Conservation (phyloP, 1,140 invertebrate genomes). For the Aradophagus sp. region DNA sequence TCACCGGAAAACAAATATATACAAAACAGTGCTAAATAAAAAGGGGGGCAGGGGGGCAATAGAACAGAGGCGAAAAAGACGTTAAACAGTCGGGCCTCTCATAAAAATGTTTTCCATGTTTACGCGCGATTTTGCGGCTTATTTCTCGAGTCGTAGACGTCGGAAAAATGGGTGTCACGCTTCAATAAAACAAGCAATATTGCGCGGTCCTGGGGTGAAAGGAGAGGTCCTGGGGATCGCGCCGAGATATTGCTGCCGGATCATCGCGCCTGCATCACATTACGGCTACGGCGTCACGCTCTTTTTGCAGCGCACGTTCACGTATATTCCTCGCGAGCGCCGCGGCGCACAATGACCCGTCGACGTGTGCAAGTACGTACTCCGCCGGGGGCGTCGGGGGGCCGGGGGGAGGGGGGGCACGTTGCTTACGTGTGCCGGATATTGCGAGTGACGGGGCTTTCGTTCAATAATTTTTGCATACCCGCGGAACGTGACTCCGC, state of each 20-base stretch:
- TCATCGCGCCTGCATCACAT: constrained; percentile 62
- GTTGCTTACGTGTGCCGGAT: constrained; percentile 50
- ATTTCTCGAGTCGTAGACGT: constrained; percentile 44
- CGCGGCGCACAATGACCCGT: constrained; percentile 35
- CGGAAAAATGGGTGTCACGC: constrained; percentile 60
- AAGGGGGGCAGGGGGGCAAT: too few species aligned
- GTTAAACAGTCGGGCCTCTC: constrained; percentile 33
- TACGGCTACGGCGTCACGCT: constrained; percentile 71
- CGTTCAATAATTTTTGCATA: constrained; percentile 66
- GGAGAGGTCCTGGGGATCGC: constrained; percentile 47
- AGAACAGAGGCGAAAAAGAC: too few species aligned
- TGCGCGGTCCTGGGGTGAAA: constrained; percentile 46
- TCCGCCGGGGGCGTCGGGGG: constrained; percentile 33
- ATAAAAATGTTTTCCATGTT: constrained; percentile 51
- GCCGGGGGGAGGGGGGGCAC: too few species aligned
- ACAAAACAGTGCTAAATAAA: too few species aligned
- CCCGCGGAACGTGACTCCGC: constrained; percentile 32
- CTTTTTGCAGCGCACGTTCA: constrained; percentile 58
- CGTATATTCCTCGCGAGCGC: constrained; percentile 37
- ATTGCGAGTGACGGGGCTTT: constrained; percentile 49
- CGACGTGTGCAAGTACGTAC: constrained; percentile 30
- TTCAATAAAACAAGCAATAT: constrained; percentile 66
- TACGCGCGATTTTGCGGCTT: constrained; percentile 53
- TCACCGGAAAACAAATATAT: too few species aligned
- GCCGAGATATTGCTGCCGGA: constrained; percentile 62